Percentiles rank a stretch among this genome's conserved stretches.
Conservation (phyloP, 2,113 vertebrate species). For the Condylura cristata region DNA sequence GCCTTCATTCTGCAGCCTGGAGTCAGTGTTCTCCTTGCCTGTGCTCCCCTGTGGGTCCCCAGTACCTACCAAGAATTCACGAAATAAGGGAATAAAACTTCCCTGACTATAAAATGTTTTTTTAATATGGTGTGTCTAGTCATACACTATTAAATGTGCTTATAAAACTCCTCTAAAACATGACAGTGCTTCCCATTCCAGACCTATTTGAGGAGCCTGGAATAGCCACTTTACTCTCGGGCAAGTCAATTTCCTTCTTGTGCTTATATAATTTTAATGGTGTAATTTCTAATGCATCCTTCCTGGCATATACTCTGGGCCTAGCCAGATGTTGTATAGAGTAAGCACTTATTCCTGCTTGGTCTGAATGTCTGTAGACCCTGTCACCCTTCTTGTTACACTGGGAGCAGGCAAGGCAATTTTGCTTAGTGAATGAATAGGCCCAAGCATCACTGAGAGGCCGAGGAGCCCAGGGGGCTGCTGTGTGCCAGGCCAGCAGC, state of each 20-base stretch:
- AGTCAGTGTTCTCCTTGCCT: rapidly evolving
- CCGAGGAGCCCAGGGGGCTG: not conserved
- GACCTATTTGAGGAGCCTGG: not conserved
- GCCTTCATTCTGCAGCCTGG: not conserved
- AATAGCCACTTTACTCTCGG: not conserved
- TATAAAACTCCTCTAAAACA: not conserved
- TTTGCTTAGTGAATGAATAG: not conserved
- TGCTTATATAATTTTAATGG: not conserved
- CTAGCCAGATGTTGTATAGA: not conserved
- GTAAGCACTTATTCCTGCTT: rapidly evolving
- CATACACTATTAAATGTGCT: not conserved
- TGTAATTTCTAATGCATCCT: not conserved
- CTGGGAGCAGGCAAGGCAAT: no score
- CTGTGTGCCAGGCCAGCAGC: no score
- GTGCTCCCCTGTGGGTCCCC: not conserved
- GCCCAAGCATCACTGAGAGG: not conserved
- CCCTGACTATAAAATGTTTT: not conserved
- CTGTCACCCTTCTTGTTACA: not conserved
- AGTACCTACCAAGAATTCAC: not conserved
- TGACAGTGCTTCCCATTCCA: not conserved
- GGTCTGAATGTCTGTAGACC: not conserved
- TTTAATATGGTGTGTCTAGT: not conserved
- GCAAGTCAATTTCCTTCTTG: not conserved
- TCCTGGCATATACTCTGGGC: not conserved
- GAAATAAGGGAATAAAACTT: not conserved